A percentile compares a stretch with the other conserved stretches of the same genome.
These are phyloP conservation scores for Channa argus DNA, from an alignment of 2,113 vertebrate species.

Conservation along the genomic window DNA sequence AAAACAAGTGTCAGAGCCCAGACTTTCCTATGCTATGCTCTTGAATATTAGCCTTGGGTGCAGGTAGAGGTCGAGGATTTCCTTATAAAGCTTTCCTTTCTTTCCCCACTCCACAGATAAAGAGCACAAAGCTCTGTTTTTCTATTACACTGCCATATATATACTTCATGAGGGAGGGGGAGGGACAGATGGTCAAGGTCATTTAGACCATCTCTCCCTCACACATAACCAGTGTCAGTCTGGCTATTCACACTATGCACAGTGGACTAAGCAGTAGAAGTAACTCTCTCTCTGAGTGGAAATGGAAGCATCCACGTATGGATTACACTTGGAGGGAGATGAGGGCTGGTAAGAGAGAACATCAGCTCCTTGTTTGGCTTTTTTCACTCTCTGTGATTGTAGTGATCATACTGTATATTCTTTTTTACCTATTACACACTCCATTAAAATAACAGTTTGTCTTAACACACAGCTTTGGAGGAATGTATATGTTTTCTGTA, in stretches of 20 bases:
- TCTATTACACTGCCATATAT: constrained; percentile 67
- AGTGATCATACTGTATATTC: constrained; percentile 30
- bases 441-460: constrained; percentile 24
- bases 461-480: constrained; percentile 15
- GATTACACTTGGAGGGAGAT: constrained; percentile 38
- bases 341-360: constrained; percentile 54
- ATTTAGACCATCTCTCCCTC: constrained; percentile 54
- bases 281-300: constrained; percentile 16
- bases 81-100: constrained; percentile 28
- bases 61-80: constrained; percentile 27
- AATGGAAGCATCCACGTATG: constrained; percentile 35
- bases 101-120: constrained; percentile 28
- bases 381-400: constrained; percentile 23
- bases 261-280: constrained; percentile 36
- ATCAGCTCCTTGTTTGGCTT: constrained; percentile 41
- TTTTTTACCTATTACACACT: neutral
- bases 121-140: constrained; percentile 45
- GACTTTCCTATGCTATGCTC: constrained; percentile 11
- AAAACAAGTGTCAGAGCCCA: constrained; percentile 36
- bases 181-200: constrained; percentile 53
- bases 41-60: constrained; percentile 1
- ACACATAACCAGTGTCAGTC: constrained; percentile 50
- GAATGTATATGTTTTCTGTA: constrained; percentile 45
- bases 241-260: constrained; percentile 23
- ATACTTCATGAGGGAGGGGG: constrained; percentile 55